phyloP scores from a whole-genome alignment of 2,888 invertebrate species.

The Sussaba pulchella region DNA sequence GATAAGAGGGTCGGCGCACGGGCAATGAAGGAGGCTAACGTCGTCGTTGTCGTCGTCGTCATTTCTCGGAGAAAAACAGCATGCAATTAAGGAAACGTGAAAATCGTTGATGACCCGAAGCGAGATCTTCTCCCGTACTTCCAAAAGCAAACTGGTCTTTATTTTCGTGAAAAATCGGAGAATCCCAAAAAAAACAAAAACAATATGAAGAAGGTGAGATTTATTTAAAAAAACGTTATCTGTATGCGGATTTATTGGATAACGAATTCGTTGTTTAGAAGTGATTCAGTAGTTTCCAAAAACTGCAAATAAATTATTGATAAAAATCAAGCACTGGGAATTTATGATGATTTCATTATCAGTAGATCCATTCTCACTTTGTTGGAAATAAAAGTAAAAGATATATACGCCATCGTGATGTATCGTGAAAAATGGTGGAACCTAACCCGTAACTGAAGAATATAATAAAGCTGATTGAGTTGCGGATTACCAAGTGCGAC shows the following conservation, averaged over 20 bases:
- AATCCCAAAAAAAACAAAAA: neutral
- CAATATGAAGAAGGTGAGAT: too few relatives aligned
- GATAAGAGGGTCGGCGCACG: conserved; percentile 72
- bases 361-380: too few relatives aligned
- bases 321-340: too few relatives aligned
- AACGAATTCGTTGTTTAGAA: too few relatives aligned
- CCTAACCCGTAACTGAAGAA: neutral
- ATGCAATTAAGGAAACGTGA: conserved; percentile 58
- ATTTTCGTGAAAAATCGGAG: neutral
- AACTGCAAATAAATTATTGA: too few relatives aligned
- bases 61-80: conserved; percentile 60
- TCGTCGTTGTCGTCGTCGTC: conserved; percentile 35
- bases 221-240: too few relatives aligned
- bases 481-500: conserved; percentile 8
- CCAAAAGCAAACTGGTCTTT: neutral
- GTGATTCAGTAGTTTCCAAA: too few relatives aligned
- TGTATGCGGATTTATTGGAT: too few relatives aligned
- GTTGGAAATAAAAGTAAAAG: too few relatives aligned
- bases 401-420: too few relatives aligned
- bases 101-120: conserved; percentile 59
- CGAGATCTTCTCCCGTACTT: neutral
- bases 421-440: neutral
- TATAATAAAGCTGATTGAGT: conserved; percentile 4
- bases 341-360: too few relatives aligned
- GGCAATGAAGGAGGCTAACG: conserved; percentile 65